Evolutionary conservation across 1,140 invertebrate species (phyloP), one percentile per base, ranked within the genome.

Genomic region (Gryon sp.): DNA sequence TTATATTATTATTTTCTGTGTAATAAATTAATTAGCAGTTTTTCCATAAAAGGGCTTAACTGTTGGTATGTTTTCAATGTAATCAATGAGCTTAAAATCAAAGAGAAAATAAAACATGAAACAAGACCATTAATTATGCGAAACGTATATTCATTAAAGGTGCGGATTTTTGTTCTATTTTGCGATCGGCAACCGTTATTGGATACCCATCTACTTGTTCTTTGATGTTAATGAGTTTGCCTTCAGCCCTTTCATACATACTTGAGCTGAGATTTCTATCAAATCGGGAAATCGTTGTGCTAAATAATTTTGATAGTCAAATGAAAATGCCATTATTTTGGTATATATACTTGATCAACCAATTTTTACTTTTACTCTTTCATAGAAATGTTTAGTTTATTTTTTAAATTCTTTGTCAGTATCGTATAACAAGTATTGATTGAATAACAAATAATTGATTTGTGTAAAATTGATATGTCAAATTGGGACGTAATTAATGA

Each of bases 141-240:
- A 9, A 28, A 20, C 38, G 40, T 20, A 43, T 59, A 59, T 59
- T 59, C 53, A 45, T 45, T 20, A 45, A 45, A 15, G 26, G 6
- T 8, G 2, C 5, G 15, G 32, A 60, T 34, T 60, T 60, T n/a
- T n/a, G n/a, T 60, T 32, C 22, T 12, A 41, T 34, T 34, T 9
- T 2, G 40, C 12, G 55, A 43, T 41, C 55, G 20, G 26, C 26
- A 4, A 11, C 28, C 41, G 41, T 45, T 60, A 46, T 45, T 46
- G 55, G 55, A 45, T 28, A 46, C 26, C 55, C 24, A 60, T 60
- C 26, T 45, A 60, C 46, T 55, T 41, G 36, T 41, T 55, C 52
- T 55, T 55, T 19, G 52, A 55, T 30, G 52, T 34, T 36, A 55
- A 55, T 55, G 36, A 55, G n/a, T 28, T 41, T 28, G 22, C 52